These are phyloP conservation scores for Lobophora halterata DNA, from an alignment of 2,888 invertebrate genomes.

Conservation along the genomic window DNA sequence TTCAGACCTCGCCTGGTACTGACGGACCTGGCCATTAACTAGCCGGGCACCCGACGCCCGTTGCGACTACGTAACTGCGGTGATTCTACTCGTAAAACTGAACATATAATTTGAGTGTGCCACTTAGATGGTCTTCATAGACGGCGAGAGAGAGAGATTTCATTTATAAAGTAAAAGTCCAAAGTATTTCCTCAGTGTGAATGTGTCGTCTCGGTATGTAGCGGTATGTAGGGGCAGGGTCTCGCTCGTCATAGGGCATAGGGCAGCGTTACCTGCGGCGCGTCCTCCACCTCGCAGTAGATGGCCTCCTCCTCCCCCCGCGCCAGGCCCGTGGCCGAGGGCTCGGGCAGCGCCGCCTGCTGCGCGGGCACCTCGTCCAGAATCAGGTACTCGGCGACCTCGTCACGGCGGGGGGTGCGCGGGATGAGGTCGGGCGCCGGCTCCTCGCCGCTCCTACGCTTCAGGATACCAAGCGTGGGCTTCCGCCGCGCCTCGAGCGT, in stretches of 20 bases:
- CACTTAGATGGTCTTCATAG: too few species aligned
- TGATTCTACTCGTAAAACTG: background rate
- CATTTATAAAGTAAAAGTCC: too few species aligned
- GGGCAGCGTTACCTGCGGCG: slow-evolving; percentile 65
- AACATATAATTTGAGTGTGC: too few species aligned
- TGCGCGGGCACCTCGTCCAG: slow-evolving; percentile 58
- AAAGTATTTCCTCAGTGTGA: too few species aligned
- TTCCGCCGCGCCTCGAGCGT: slow-evolving; percentile 61
- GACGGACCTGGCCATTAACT: too few species aligned
- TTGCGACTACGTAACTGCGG: background rate
- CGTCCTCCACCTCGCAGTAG: slow-evolving; percentile 65
- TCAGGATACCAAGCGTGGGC: slow-evolving; percentile 62
- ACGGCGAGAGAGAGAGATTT: too few species aligned
- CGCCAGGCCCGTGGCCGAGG: slow-evolving; percentile 47
- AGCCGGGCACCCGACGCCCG: too few species aligned
- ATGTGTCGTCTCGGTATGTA: too few species aligned
- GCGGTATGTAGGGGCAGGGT: too few species aligned
- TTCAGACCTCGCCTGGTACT: too few species aligned
- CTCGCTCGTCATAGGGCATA: too few species aligned
- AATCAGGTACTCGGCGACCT: slow-evolving; percentile 53
- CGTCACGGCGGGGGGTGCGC: slow-evolving; percentile 36
- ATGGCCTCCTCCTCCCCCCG: slow-evolving; percentile 59
- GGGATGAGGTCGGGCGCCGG: too few species aligned
- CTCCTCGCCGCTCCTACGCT: slow-evolving; percentile 41
- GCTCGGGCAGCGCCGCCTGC: slow-evolving; percentile 58